Evolutionary conservation across 23 tunicate genomes (phyloP).

Genomic region (Styela clava): DNA sequence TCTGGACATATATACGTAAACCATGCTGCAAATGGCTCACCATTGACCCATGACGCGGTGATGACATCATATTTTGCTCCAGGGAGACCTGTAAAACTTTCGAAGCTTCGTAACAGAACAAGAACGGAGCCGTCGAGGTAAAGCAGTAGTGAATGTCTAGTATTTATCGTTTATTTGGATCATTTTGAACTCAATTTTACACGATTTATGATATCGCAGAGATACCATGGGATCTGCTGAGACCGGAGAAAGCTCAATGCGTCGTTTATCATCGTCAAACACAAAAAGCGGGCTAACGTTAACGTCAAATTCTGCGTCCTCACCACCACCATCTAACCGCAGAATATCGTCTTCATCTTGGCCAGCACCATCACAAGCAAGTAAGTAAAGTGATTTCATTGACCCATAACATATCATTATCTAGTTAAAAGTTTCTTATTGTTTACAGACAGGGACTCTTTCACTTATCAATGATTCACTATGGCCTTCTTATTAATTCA

Average conservation of each 20-base stretch:
- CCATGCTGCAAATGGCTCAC: neutral
- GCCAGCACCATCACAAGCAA: neutral
- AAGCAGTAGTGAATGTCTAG: neutral
- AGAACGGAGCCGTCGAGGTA: constrained; percentile 8
- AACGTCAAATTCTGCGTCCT: neutral
- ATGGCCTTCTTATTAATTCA: too few species aligned
- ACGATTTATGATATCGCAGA: too few species aligned
- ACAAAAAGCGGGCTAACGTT: neutral
- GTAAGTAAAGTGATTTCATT: neutral
- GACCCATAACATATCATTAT: neutral
- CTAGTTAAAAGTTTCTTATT: neutral
- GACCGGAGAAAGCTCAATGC: neutral
- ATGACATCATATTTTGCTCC: constrained; percentile 12
- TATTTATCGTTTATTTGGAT: too few species aligned
- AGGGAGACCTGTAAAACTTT: constrained; percentile 2
- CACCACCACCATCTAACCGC: neutral
- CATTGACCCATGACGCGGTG: neutral
- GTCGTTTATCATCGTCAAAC: neutral
- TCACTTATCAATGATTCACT: too few species aligned
- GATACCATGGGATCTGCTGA: neutral
- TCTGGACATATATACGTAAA: neutral
- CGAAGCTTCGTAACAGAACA: neutral
- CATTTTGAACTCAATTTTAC: too few species aligned
- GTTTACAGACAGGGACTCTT: too few species aligned
- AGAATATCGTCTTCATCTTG: neutral